Base-by-base conservation (phyloP, 2,888 invertebrate genomes). In the Coelinius sp. region DNA sequence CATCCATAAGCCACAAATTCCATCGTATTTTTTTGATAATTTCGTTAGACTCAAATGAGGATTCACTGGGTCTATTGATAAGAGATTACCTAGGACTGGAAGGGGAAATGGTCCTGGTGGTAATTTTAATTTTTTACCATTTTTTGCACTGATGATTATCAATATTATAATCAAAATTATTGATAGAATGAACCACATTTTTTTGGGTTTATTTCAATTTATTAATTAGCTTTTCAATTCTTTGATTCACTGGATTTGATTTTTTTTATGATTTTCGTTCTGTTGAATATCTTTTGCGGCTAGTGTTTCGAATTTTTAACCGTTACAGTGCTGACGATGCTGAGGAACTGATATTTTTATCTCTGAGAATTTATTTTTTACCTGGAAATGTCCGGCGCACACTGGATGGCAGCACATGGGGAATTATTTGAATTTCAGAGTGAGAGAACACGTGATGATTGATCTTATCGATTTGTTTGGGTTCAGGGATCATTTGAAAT, bases 71-170 rank as follows among this genome's bases (percentile, higher is more conserved):
- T 94, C 90, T 46, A 97, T 83, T 87, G 92, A 94, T 0, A 94
- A 93, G 72, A 97, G 88, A 82, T 94, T 95, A 0, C 97, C 97
- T 2, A 97, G 75, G 17, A 96, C 82, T 0, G 96, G 96, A 41
- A 95, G 75, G 1, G 94, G 93, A 90, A 90, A 90, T 0, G 96
- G 96, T 0, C 96, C 96, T 0, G 96, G 95, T 0, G 95, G 94
- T 52, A 92, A 85, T 66, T 84, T 87, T 68, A 88, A 88, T 85
- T 88, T 71, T 73, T 81, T 88, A 87, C 79, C 88, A 83, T 76
- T 56, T 35, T 38, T 68, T 7, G 14, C 0, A 3, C 17, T 17
- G 2, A 31, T 1, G 12, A 59, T 4, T 7, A 59, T 59, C 31
- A 59, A 31, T 20, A 31, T 7, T 0, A 20, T 17, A 12, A 35